A percentile compares a stretch with the other conserved stretches of the same genome.
phyloP scores from a whole-genome alignment of 2,797 vertebrate species.

The Chelmon rostratus region DNA sequence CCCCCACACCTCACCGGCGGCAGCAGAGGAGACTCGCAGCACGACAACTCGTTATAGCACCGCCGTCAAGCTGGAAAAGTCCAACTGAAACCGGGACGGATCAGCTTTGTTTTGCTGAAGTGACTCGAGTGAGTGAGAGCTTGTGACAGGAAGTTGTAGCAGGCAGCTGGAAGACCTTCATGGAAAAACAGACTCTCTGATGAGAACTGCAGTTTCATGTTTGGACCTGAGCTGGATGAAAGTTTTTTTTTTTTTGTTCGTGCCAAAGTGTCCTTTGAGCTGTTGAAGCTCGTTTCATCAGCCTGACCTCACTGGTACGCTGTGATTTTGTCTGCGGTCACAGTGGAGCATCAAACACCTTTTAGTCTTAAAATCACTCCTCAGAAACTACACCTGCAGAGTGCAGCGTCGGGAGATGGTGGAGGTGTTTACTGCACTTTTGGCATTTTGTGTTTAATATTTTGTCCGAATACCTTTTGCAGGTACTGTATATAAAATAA shows the following conservation, averaged over 20 bases:
- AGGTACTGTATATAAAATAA: slow-evolving; percentile 64
- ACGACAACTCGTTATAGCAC: slow-evolving; percentile 76
- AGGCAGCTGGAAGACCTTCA: slow-evolving; percentile 30
- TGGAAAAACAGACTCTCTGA: slow-evolving; percentile 68
- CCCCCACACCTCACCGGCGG: slow-evolving; percentile 54
- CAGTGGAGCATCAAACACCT: background rate
- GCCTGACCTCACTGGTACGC: slow-evolving; percentile 27
- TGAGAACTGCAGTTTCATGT: slow-evolving; percentile 58
- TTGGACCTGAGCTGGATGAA: slow-evolving; percentile 35
- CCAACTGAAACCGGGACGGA: slow-evolving; percentile 22
- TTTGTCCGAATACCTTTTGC: slow-evolving; percentile 43
- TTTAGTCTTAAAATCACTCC: slow-evolving; percentile 13
- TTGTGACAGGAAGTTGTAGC: slow-evolving; percentile 28
- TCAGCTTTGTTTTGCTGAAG: slow-evolving; percentile 23
- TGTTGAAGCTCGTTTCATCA: background rate
- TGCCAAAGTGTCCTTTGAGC: slow-evolving; percentile 55
- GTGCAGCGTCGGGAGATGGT: slow-evolving; percentile 19
- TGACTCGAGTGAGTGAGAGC: slow-evolving; percentile 36
- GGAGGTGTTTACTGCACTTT: slow-evolving; percentile 40
- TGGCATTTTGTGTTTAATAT: slow-evolving; percentile 29
- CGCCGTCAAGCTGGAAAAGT: slow-evolving; percentile 16
- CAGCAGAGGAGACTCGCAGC: slow-evolving; percentile 56
- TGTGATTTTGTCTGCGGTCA: background rate
- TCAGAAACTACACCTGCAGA: slow-evolving; percentile 10
- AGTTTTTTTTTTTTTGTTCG: background rate